Conservation (phyloP, 2,797 vertebrate genomes). For the Scolopax rusticola region DNA sequence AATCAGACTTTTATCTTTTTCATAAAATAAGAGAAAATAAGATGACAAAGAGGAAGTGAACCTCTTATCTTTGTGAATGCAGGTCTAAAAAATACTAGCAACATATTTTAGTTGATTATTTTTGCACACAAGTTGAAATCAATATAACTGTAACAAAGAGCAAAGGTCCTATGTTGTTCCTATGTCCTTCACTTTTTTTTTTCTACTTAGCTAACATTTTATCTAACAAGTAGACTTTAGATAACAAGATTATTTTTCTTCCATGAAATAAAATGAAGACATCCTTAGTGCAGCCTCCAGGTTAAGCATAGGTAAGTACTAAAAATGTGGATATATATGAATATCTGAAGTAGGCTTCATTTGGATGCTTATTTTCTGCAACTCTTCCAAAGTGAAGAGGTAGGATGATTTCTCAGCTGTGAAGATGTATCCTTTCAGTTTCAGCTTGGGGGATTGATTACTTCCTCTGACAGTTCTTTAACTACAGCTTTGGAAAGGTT, state of each 20-base stretch:
- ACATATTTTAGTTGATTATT: neutral
- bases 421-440: neutral
- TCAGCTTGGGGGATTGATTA: neutral
- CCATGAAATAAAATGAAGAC: neutral
- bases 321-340: neutral
- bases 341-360: neutral
- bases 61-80: neutral
- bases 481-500: neutral
- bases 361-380: neutral
- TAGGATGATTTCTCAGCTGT: neutral
- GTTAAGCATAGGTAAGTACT: neutral
- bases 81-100: neutral
- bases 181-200: neutral
- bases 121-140: neutral
- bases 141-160: neutral
- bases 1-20: neutral
- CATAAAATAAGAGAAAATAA: neutral
- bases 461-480: conserved; percentile 34
- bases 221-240: neutral
- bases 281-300: neutral
- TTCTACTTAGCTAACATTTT: neutral
- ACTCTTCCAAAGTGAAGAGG: neutral
- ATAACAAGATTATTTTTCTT: neutral
- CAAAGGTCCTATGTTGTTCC: neutral
- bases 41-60: neutral